These are phyloP conservation scores for Lutjanus argentimaculatus DNA, from an alignment of 2,797 vertebrate genomes.

Conservation along the genomic window DNA sequence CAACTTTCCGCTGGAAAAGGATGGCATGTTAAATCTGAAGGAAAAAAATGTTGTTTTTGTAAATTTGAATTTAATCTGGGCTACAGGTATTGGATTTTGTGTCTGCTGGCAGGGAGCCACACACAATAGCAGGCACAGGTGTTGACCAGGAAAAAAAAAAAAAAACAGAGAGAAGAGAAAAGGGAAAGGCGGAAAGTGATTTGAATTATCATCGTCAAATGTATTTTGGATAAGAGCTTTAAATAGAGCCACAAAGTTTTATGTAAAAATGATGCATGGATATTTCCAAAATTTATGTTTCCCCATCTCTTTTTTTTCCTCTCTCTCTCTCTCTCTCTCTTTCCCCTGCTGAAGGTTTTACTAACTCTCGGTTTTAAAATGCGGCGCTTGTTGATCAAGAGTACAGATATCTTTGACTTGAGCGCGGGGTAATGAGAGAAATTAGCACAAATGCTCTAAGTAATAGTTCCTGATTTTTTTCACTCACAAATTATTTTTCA, in stretches of 20 bases:
- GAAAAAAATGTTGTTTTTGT: constrained; percentile 65
- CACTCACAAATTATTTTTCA: constrained; percentile 93
- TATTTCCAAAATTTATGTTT: constrained; percentile 46
- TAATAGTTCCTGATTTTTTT: constrained; percentile 92
- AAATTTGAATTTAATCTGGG: constrained; percentile 69
- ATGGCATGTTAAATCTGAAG: constrained; percentile 42
- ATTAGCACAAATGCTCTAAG: constrained; percentile 95
- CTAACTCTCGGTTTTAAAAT: constrained; percentile 74
- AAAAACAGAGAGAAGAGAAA: neutral
- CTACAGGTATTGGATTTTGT: constrained; percentile 72
- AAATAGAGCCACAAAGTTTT: constrained; percentile 64
- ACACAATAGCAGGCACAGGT: constrained; percentile 78
- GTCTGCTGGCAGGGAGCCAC: constrained; percentile 75
- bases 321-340: no score
- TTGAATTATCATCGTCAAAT: constrained; percentile 70
- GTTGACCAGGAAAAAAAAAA: constrained; percentile 65
- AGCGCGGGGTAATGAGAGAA: constrained; percentile 94
- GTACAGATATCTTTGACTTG: constrained; percentile 86
- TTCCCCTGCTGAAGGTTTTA: constrained; percentile 16
- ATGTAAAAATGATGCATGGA: constrained; percentile 30
- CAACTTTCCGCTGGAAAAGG: constrained; percentile 31
- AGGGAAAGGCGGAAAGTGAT: constrained; percentile 66
- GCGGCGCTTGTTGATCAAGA: constrained; percentile 87
- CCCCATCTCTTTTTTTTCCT: neutral
- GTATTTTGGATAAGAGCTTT: constrained; percentile 59